A percentile compares a stretch with the other conserved stretches of the same genome.
phyloP scores from a whole-genome alignment of 2,113 vertebrate genomes.

The Percina caprodes region DNA sequence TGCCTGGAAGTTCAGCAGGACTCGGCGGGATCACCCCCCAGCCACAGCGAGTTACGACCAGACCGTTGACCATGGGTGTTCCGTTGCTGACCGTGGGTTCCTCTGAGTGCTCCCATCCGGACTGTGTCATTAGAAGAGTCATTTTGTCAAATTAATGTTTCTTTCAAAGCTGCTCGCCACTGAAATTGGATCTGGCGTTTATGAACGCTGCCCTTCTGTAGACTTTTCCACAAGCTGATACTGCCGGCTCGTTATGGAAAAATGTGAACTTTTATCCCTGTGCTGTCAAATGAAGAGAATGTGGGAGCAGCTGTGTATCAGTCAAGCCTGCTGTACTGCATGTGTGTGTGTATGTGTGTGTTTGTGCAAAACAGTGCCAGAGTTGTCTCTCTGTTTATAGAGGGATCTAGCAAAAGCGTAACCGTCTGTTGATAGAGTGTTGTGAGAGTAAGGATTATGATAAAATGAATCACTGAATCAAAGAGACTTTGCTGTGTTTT shows the following conservation, averaged over 20 bases:
- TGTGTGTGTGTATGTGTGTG: conserved; percentile 35
- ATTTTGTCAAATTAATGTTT: conserved; percentile 26
- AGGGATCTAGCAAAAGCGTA: conserved; percentile 1
- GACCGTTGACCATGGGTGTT: background rate
- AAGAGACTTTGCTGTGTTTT: conserved; percentile 17
- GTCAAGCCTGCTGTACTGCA: conserved; percentile 23
- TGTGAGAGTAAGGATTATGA: conserved; percentile 9
- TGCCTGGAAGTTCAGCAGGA: background rate
- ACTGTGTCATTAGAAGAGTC: conserved; percentile 8
- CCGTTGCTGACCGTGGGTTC: background rate
- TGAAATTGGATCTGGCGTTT: conserved; percentile 50
- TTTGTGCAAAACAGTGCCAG: conserved; percentile 21
- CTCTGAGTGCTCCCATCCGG: background rate
- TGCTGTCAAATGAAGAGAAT: conserved; percentile 65
- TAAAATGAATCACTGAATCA: conserved; percentile 18
- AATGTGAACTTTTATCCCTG: conserved; percentile 75
- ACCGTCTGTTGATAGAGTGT: conserved; percentile 13
- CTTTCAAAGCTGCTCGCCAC: background rate
- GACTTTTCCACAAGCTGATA: conserved; percentile 61
- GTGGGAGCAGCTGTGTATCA: conserved; percentile 58
- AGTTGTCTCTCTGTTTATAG: conserved; percentile 48
- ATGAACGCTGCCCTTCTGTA: conserved; percentile 49
- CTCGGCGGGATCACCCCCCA: conserved; percentile 23
- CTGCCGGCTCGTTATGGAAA: conserved; percentile 64
- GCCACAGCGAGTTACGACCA: background rate